These are phyloP conservation scores for Macaria notata DNA, from an alignment of 2,888 invertebrate species.

Conservation along the genomic window DNA sequence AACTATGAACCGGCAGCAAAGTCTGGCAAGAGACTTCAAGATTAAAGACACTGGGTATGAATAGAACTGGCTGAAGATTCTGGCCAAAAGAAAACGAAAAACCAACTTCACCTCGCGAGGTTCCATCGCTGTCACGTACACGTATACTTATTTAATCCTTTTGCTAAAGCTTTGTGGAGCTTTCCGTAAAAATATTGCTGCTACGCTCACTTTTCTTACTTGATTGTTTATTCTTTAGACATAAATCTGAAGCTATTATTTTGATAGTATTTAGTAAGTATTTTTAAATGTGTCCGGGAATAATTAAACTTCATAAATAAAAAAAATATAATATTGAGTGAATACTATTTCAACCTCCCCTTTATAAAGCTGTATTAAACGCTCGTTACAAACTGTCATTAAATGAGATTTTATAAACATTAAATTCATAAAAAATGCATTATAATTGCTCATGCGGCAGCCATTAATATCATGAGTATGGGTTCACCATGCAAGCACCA, in stretches of 20 bases:
- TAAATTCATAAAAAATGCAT: slow-evolving; percentile 54
- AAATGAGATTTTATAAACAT: slow-evolving; percentile 63
- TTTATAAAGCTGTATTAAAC: slow-evolving; percentile 33
- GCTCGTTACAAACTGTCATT: slow-evolving; percentile 43
- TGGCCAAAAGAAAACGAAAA: slow-evolving; percentile 65
- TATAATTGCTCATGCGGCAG: slow-evolving; percentile 66
- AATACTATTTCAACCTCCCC: slow-evolving; percentile 34
- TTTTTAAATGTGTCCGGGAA: too few species aligned
- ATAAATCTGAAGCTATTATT: too few species aligned
- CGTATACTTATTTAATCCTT: slow-evolving; percentile 75
- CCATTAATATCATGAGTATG: slow-evolving; percentile 79
- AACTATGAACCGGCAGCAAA: slow-evolving; percentile 42
- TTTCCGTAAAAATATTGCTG: slow-evolving; percentile 40
- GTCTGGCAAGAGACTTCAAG: slow-evolving; percentile 65
- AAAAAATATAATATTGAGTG: not conserved
- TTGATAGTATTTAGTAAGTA: too few species aligned
- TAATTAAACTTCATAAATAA: too few species aligned
- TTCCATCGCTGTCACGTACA: slow-evolving; percentile 76
- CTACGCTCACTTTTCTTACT: too few species aligned
- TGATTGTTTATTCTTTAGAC: slow-evolving; percentile 19
- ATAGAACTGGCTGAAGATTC: slow-evolving; percentile 65
- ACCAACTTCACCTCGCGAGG: slow-evolving; percentile 68
- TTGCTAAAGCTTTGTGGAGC: slow-evolving; percentile 58
- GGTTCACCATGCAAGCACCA: slow-evolving; percentile 69
- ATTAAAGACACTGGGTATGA: slow-evolving; percentile 75